These are phyloP conservation scores for Drosophila stalkeri DNA, from an alignment of 2,888 invertebrate genomes.

Conservation along the genomic window DNA sequence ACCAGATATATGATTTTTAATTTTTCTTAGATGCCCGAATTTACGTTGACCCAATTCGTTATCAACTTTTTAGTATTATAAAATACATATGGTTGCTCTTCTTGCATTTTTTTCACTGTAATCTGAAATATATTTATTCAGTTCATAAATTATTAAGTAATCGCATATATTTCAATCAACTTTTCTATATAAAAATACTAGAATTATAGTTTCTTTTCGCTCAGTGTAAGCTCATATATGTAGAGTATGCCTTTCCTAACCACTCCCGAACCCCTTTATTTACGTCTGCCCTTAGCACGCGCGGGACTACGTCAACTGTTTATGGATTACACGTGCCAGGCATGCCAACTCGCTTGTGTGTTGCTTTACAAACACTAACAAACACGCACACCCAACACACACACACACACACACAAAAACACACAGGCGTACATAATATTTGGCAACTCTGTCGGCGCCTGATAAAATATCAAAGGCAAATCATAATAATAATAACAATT, in stretches of 20 bases:
- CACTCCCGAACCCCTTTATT: not conserved
- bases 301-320: conserved; percentile 62
- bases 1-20: too few species aligned
- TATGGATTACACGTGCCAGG: conserved; percentile 74
- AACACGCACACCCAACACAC: not conserved
- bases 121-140: not conserved
- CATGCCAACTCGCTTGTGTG: conserved; percentile 41
- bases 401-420: not conserved
- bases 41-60: too few species aligned
- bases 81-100: too few species aligned
- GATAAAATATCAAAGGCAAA: conserved; percentile 46
- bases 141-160: not conserved
- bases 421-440: conserved; percentile 12
- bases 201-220: not conserved
- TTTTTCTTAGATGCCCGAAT: too few species aligned
- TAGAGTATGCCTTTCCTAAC: not conserved
- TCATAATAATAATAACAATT: conserved; percentile 36
- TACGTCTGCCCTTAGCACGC: conserved; percentile 11
- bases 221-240: conserved; percentile 26
- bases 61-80: not conserved
- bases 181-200: not conserved
- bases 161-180: not conserved
- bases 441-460: conserved; percentile 22
- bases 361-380: not conserved
- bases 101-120: not conserved